A percentile compares a stretch with the other conserved stretches of the same genome.
Evolutionary conservation across 2,888 invertebrate genomes (phyloP).

Genomic region (Athetis lepigone): DNA sequence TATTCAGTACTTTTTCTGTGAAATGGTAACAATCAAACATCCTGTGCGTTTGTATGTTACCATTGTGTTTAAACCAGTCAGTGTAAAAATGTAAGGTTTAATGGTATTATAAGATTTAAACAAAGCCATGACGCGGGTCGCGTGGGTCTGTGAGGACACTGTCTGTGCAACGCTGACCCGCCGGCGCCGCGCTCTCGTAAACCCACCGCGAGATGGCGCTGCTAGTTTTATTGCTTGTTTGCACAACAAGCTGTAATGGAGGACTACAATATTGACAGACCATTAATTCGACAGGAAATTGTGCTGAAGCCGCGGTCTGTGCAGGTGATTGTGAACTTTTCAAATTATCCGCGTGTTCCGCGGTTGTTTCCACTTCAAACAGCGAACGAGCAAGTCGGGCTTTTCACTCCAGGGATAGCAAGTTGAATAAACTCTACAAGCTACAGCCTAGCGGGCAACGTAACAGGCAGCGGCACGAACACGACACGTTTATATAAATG

Average conservation of each 20-base stretch:
- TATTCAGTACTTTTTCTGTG: too few species aligned
- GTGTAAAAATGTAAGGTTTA: slow-evolving; percentile 16
- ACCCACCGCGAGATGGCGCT: slow-evolving; percentile 84
- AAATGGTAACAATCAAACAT: too few species aligned
- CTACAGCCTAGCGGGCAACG: slow-evolving; percentile 58
- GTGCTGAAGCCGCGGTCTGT: slow-evolving; percentile 85
- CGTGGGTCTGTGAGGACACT: background rate
- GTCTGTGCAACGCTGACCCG: slow-evolving; percentile 54
- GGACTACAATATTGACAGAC: slow-evolving; percentile 89
- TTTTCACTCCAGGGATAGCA: slow-evolving; percentile 71
- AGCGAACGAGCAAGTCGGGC: slow-evolving; percentile 67
- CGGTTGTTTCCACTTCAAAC: slow-evolving; percentile 84
- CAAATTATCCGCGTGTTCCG: slow-evolving; percentile 87
- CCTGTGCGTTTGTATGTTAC: too few species aligned
- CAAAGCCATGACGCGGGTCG: slow-evolving; percentile 28
- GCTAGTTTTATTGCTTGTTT: slow-evolving; percentile 85
- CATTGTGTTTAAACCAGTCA: too few species aligned
- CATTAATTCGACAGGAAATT: slow-evolving; percentile 90
- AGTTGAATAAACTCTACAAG: slow-evolving; percentile 76
- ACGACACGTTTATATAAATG: slow-evolving; percentile 56
- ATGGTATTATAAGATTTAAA: slow-evolving; percentile 41
- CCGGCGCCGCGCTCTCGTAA: slow-evolving; percentile 80
- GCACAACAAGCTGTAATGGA: slow-evolving; percentile 88
- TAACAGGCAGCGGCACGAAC: slow-evolving; percentile 47
- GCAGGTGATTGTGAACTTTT: slow-evolving; percentile 90